Percentiles rank a stretch among this genome's conserved stretches.
Conservation (phyloP, 2,888 invertebrate species). For the Plagiodera versicolora region DNA sequence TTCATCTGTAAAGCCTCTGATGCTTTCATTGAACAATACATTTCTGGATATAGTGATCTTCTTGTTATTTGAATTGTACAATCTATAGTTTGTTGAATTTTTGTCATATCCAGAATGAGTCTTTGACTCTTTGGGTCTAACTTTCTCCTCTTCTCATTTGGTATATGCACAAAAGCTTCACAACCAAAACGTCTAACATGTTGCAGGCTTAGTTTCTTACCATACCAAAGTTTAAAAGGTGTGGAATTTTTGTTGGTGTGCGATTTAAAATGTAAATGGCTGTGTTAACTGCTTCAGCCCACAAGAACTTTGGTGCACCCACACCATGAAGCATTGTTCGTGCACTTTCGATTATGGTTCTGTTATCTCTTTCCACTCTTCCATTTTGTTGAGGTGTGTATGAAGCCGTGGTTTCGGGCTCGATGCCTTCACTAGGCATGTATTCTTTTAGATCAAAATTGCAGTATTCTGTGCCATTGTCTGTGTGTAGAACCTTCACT, state of each 20-base stretch:
- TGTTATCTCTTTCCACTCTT: conserved; percentile 2
- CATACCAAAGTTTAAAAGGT: conserved; percentile 12
- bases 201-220: neutral
- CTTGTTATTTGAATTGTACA: neutral
- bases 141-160: conserved; percentile 8
- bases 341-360: conserved; percentile 14
- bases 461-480: conserved; percentile 16
- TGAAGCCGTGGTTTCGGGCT: neutral
- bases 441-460: conserved; percentile 8
- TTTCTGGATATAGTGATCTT: conserved; percentile 12
- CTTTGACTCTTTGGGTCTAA: conserved; percentile 14
- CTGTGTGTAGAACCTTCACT: conserved; percentile 19
- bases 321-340: conserved; percentile 7
- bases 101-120: conserved; percentile 16
- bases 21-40: conserved; percentile 10
- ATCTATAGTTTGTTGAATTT: conserved; percentile 9
- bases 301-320: conserved; percentile 1
- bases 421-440: neutral
- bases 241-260: conserved; percentile 15
- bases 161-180: conserved; percentile 12
- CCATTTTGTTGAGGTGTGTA: conserved; percentile 16
- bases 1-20: neutral
- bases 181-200: conserved; percentile 16
- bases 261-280: conserved; percentile 14
- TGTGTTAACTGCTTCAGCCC: conserved; percentile 7